Conservation (phyloP, 2,113 vertebrate genomes). For the Chascanopsetta lugubris region DNA sequence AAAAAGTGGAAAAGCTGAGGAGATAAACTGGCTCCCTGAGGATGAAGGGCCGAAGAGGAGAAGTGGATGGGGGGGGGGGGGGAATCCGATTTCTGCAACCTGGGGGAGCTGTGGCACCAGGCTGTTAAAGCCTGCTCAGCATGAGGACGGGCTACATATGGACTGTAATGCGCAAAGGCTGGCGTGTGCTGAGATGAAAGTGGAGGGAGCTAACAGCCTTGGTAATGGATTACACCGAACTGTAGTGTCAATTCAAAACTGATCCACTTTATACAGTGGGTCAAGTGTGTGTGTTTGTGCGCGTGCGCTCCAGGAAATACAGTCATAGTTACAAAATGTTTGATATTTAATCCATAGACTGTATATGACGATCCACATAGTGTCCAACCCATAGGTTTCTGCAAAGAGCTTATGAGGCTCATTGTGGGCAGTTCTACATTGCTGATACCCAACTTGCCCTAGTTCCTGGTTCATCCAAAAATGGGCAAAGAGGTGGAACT, state of each 20-base stretch:
- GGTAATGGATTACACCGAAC: constrained; percentile 51
- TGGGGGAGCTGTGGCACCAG: not conserved
- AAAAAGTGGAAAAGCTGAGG: not conserved
- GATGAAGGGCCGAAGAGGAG: constrained; percentile 45
- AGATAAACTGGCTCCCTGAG: constrained; percentile 20
- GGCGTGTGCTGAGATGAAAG: constrained; percentile 48
- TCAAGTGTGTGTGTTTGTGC: not conserved
- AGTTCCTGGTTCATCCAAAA: too few relatives aligned
- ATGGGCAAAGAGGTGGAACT: too few relatives aligned
- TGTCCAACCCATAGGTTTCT: too few relatives aligned
- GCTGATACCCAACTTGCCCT: too few relatives aligned
- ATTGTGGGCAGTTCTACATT: too few relatives aligned
- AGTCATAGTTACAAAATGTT: too few relatives aligned
- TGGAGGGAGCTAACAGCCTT: constrained; percentile 33
- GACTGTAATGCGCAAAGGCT: not conserved
- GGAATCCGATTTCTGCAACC: constrained; percentile 55
- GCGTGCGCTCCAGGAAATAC: not conserved
- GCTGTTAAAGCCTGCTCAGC: constrained; percentile 3
- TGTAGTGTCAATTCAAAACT: not conserved
- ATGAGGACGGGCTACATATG: constrained; percentile 3
- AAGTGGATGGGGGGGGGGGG: constrained; percentile 20
- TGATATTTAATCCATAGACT: too few relatives aligned
- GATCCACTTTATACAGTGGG: not conserved
- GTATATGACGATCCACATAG: too few relatives aligned
- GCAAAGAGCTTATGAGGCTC: too few relatives aligned